Conservation (phyloP, 2,888 invertebrate species). For the Corythucha ciliata region DNA sequence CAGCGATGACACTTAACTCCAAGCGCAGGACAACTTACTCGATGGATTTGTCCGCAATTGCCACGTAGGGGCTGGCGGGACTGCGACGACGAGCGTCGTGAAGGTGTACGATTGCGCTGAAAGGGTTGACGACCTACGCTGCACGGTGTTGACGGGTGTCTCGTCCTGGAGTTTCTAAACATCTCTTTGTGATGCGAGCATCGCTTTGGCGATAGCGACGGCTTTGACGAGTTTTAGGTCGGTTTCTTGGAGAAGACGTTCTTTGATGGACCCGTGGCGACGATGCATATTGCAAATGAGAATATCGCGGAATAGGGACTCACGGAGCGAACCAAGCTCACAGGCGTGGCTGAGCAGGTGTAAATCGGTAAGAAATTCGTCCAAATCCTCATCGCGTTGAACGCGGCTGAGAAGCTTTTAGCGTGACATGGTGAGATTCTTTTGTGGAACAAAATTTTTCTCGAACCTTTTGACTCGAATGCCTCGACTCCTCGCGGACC, state of each 20-base stretch:
- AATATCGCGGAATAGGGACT: slow-evolving; percentile 1
- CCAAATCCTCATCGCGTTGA: too few relatives aligned
- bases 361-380: slow-evolving; percentile 6
- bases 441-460: too few relatives aligned
- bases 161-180: not conserved
- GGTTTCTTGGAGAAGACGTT: slow-evolving; percentile 9
- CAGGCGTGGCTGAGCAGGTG: not conserved
- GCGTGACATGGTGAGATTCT: too few relatives aligned
- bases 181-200: not conserved
- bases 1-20: slow-evolving; percentile 5
- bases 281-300: not conserved
- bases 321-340: not conserved
- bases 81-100: not conserved
- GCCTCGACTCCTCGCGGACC: too few relatives aligned
- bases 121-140: not conserved
- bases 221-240: slow-evolving; percentile 1
- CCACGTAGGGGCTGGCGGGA: not conserved
- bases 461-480: too few relatives aligned
- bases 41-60: slow-evolving; percentile 6
- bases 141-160: not conserved
- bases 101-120: not conserved
- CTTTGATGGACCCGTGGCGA: slow-evolving; percentile 7
- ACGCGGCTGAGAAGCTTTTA: too few relatives aligned
- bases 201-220: not conserved
- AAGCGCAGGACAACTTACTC: slow-evolving; percentile 7